These are phyloP conservation scores for Tympanuchus pallidicinctus DNA, from an alignment of 2,113 vertebrate genomes.

Conservation along the genomic window DNA sequence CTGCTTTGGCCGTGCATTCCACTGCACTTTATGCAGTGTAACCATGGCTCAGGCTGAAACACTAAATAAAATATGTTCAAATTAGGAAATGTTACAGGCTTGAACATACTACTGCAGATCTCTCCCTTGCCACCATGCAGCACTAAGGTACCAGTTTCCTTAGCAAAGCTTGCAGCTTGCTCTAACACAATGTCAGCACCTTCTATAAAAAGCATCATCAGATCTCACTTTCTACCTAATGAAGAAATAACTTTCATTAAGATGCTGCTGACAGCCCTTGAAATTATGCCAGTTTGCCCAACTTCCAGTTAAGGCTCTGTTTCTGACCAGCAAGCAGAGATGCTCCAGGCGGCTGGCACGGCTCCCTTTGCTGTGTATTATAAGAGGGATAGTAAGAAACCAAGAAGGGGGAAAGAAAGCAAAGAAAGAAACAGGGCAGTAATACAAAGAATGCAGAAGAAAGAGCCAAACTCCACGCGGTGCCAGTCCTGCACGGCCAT, in stretches of 20 bases:
- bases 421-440: neutral
- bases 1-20: constrained; percentile 51
- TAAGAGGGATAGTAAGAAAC: neutral
- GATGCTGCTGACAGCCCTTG: constrained; percentile 40
- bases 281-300: neutral
- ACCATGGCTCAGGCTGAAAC: constrained; percentile 54
- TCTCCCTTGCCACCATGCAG: constrained; percentile 46
- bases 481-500: neutral
- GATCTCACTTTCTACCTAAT: constrained; percentile 60
- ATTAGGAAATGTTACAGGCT: constrained; percentile 62
- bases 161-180: constrained; percentile 16
- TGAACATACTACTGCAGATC: constrained; percentile 35
- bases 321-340: constrained; percentile 46
- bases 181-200: constrained; percentile 44
- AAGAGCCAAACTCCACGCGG: neutral
- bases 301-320: constrained; percentile 69
- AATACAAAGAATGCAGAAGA: neutral
- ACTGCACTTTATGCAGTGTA: constrained; percentile 39
- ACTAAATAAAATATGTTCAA: constrained; percentile 64
- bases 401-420: neutral
- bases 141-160: constrained; percentile 58
- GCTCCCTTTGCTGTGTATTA: neutral
- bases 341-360: constrained; percentile 5
- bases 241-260: constrained; percentile 64
- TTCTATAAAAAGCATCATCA: constrained; percentile 61